Evolutionary conservation across 2,888 invertebrate species (phyloP), one percentile per base, ranked within the genome.

Genomic region (Nasonia oneida): DNA sequence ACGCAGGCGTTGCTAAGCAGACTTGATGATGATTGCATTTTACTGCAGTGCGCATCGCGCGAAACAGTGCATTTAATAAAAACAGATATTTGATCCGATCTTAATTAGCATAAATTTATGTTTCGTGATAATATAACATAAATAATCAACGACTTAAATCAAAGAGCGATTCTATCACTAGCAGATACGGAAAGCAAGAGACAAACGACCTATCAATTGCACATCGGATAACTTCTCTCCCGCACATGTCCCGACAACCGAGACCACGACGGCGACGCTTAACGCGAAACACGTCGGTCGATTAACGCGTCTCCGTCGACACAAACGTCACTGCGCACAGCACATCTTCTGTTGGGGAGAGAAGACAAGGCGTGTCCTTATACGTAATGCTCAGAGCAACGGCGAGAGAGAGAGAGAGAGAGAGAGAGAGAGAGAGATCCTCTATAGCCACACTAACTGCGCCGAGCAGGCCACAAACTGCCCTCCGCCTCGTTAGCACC

Each of bases 401-500:
- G 83, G 84, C 78, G 4, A 37, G 37, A 37, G 37, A 64, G 71
- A 84, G 81, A 83, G 23, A 23, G 23, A 23, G 23, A 23, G 23
- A 23, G 23, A 23, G 23, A 23, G 23, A 23, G 4, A 37, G 37
- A 37, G 37, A 64, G 71, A 84, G 81, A 83, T 85, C 79, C 83
- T 84, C 42, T 39, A 37, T 37, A 42, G 73, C 3, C 47, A 10
- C 29, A 37, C 47, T 74, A 81, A 74, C 74, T 74, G 53, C 80
- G 47, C 12, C 42, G 79, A 39, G 42, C 42, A 50, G 50, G 64
- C 78, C 88, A 88, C 89, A 88, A 88, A 87, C 83, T 82, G 79
- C 87, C 88, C 86, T 86, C 87, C 87, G 87, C 86, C 90, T 90
- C 89, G 90, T 90, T 90, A 90, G 89, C 87, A 85, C 89, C 50